A percentile compares a stretch with the other conserved stretches of the same genome.
Evolutionary conservation across 2,888 invertebrate genomes (phyloP).

Genomic region (Sphinx pinastri): DNA sequence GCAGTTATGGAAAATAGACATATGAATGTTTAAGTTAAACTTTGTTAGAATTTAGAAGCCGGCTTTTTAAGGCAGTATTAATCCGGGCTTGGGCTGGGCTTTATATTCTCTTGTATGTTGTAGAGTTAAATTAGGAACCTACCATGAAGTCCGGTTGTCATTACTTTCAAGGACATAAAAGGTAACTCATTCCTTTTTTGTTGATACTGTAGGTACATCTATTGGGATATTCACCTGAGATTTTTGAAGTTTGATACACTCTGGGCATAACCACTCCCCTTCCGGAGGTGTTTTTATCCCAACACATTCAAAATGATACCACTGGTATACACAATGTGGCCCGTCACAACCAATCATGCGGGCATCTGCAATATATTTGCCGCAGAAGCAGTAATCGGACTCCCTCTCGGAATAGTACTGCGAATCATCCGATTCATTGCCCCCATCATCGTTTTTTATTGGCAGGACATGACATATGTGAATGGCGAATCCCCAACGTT

Average conservation of each 20-base stretch:
- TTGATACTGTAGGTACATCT: too few species aligned
- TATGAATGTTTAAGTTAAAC: not conserved
- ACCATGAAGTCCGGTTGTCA: not conserved
- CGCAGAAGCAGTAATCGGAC: slow-evolving; percentile 60
- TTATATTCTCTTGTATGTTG: too few species aligned
- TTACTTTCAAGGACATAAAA: too few species aligned
- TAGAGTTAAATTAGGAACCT: not conserved
- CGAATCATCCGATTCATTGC: slow-evolving; percentile 36
- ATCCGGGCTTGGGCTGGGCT: too few species aligned
- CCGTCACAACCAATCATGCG: slow-evolving; percentile 71
- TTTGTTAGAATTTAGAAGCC: not conserved
- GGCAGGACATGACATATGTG: slow-evolving; percentile 66
- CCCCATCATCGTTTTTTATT: slow-evolving; percentile 46
- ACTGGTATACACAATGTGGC: slow-evolving; percentile 53
- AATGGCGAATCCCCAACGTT: slow-evolving; percentile 60
- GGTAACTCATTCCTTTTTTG: too few species aligned
- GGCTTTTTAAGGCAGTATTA: not conserved
- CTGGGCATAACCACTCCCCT: slow-evolving; percentile 66
- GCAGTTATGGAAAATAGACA: not conserved
- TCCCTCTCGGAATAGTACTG: slow-evolving; percentile 41
- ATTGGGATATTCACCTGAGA: slow-evolving; percentile 13
- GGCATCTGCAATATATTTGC: slow-evolving; percentile 50
- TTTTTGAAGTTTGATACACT: slow-evolving; percentile 45
- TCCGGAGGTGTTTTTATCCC: slow-evolving; percentile 58
- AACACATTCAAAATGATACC: slow-evolving; percentile 69